A percentile compares a stretch with the other conserved stretches of the same genome.
Evolutionary conservation across 2,797 vertebrate species (phyloP).

Genomic region (Myotis planiceps): DNA sequence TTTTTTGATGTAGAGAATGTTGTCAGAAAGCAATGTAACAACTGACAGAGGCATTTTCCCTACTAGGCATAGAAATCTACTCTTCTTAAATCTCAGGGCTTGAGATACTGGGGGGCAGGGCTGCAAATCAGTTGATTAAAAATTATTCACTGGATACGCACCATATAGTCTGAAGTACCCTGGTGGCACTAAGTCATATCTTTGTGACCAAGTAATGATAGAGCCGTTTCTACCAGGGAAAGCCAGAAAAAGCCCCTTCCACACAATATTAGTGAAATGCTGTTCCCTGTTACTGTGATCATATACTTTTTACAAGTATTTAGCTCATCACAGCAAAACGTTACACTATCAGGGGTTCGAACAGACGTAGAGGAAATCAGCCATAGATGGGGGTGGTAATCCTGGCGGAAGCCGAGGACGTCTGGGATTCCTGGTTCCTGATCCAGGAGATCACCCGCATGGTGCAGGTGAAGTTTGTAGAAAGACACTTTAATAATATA

Average conservation of each 20-base stretch:
- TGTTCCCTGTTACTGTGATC: not conserved
- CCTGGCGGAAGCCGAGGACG: not conserved
- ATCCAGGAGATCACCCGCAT: not conserved
- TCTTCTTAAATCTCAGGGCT: not conserved
- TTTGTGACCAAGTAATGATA: not conserved
- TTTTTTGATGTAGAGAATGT: not conserved
- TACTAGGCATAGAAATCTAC: not conserved
- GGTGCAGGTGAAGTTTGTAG: not conserved
- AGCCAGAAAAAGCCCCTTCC: not conserved
- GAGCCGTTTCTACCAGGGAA: not conserved
- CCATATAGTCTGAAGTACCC: not conserved
- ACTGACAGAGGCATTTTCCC: not conserved
- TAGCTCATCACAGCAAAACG: not conserved
- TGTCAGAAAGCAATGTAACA: not conserved
- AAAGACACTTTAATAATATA: not conserved
- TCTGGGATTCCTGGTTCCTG: not conserved
- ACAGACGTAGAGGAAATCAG: not conserved
- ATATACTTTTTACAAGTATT: not conserved
- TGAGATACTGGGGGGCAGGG: not conserved
- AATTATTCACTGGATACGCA: not conserved
- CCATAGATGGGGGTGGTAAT: not conserved
- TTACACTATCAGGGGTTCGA: not conserved
- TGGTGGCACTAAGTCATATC: not conserved
- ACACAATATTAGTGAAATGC: not conserved
- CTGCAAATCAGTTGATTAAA: not conserved